Base-by-base conservation (phyloP, 2,888 invertebrate genomes). In the Cactoblastis cactorum region DNA sequence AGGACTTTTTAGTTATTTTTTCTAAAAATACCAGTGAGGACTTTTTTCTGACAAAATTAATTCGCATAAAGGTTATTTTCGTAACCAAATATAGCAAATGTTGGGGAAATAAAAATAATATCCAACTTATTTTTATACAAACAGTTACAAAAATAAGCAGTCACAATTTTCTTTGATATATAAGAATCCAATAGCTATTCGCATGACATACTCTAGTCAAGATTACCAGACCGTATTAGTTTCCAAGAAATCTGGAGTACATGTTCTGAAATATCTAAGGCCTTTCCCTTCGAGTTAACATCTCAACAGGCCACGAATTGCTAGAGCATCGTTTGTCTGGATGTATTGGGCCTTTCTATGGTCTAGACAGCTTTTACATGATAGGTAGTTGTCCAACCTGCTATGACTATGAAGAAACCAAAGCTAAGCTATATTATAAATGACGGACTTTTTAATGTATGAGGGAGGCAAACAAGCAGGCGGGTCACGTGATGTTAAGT, bases 311-410 rank as follows among this genome's bases (percentile, higher is more conserved):
- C 43, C 24, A 43, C 32, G 28, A 28, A 43, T 32, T 43, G 15
- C 43, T 28, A 11, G 37, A 35, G 37, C 24, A 48, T 48, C 22
- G 47, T 48, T 48, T 28, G 8, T 48, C 47, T 37, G 28, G 37
- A 28, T 37, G 28, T 24, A 22, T 35, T 24, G 37, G 35, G 17
- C 14, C 24, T 48, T 15, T 24, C 47, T 38, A 17, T 37, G 47
- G 37, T 24, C 17, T 11, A 48, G 24, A 19, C 49, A 65, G 74
- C 71, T 77, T 76, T 76, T 77, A 80, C 73, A 71, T 62, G 53
- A 68, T 65, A 55, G 67, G 76, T 74, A 80, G n/a, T 76, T 69
- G 54, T 35, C 53, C 59, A 58, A 59, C 64, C 58, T 58, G 67
- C 6, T 17, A 15, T 55, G 58, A 62, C 18, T 67, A 63, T 57